Evolutionary conservation across 2,113 vertebrate species (phyloP), one percentile per base, ranked within the genome.

Genomic region (Lichenostomus cassidix): DNA sequence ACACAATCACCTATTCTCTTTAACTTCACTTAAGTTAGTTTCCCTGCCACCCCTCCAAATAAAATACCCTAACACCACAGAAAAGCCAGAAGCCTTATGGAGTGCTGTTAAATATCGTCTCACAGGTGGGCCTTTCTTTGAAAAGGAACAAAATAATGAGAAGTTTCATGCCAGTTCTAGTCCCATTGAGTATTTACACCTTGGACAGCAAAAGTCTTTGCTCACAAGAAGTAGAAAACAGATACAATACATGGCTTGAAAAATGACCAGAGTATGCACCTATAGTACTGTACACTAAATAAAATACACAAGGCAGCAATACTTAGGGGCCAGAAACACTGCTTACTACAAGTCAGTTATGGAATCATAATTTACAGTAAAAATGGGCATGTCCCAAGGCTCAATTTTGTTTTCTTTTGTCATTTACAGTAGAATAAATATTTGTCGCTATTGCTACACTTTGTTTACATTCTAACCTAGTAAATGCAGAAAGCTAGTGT

Each of bases 351-450:
- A 97, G 97, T 99, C 98, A 98, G 99, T 99, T 98, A 99, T 99
- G 99, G 99, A 99, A 99, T 99, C 98, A 99, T 98, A 98, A 99
- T 98, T 99, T 99, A 99, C 99, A 99, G 99, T 99, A 99, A 98
- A 98, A 98, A 99, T 98, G 99, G 99, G 98, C 98, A 98, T 97
- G 98, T 99, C 99, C 99, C 99, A 99, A 99, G 99, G 99, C 99
- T 99, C 99, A 98, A 99, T 98, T 99, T 98, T 98, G 97, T 98
- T 98, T 98, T 99, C 98, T 98, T 98, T 99, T 98, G 97, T 99
- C 98, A 99, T 99, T 98, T 99, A 99, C 99, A 99, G 98, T 99
- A 99, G 99, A 99, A 99, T 99, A 99, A 99, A 99, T 99, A 99
- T 97, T 97, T 99, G 98, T 98, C 96, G 94, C 99, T 99, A 99